A percentile compares a stretch with the other conserved stretches of the same genome.
These are phyloP conservation scores for Rhea americana DNA, from an alignment of 2,113 vertebrate species.

Conservation along the genomic window DNA sequence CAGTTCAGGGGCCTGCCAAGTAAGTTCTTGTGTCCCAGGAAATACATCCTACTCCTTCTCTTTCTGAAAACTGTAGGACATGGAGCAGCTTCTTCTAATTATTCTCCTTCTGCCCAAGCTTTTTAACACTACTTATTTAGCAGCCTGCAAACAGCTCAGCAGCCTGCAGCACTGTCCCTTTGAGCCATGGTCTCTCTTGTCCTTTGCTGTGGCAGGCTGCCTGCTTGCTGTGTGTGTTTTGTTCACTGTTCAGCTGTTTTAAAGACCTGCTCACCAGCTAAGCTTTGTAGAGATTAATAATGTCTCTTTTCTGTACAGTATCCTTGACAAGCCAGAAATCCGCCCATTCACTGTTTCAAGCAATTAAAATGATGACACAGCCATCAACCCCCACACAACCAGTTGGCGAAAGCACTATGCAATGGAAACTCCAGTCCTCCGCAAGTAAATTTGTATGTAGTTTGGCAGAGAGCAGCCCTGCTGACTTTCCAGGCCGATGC, in stretches of 20 bases:
- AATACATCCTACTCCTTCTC: neutral
- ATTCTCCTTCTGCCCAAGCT: neutral
- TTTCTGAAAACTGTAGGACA: neutral
- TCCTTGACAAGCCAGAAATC: slow-evolving; percentile 42
- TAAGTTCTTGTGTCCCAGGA: neutral
- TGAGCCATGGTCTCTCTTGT: neutral
- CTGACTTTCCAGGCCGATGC: slow-evolving; percentile 21
- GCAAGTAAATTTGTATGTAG: neutral
- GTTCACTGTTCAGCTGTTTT: neutral
- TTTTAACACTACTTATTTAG: slow-evolving; percentile 17
- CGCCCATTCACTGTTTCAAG: neutral
- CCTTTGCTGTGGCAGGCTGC: neutral
- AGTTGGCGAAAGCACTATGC: neutral
- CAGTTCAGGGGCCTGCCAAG: neutral
- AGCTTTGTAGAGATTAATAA: slow-evolving; percentile 32
- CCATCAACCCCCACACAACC: neutral
- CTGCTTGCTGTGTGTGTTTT: neutral
- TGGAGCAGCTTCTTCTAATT: neutral
- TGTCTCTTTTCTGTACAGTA: neutral
- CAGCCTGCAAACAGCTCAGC: neutral
- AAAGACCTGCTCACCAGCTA: neutral
- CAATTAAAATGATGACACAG: slow-evolving; percentile 1
- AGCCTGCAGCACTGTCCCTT: neutral
- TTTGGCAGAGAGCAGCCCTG: slow-evolving; percentile 51
- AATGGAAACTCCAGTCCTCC: neutral